These are phyloP conservation scores for Ceryle rudis DNA, from an alignment of 2,797 vertebrate species.

Conservation along the genomic window DNA sequence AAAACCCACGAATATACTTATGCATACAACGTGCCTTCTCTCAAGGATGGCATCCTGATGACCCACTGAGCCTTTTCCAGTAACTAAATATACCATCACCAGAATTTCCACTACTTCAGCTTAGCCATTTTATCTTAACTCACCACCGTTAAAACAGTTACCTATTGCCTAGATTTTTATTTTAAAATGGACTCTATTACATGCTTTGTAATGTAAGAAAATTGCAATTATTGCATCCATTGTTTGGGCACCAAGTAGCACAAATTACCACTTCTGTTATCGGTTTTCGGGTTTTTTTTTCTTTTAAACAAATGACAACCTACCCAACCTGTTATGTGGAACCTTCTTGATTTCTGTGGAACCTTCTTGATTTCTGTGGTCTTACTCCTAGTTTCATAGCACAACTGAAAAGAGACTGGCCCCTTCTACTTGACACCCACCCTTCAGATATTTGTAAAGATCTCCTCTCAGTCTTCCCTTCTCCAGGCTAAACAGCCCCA, in stretches of 20 bases:
- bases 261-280: neutral
- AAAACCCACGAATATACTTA: fast-evolving
- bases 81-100: neutral
- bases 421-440: too few relatives aligned
- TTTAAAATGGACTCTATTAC: neutral
- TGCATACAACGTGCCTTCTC: neutral
- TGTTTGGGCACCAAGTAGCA: neutral
- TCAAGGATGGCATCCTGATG: neutral
- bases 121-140: neutral
- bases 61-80: neutral
- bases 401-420: too few relatives aligned
- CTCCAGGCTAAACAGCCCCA: too few relatives aligned
- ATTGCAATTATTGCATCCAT: too few relatives aligned
- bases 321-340: neutral
- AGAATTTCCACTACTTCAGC: neutral
- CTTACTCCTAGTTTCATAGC: neutral
- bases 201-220: neutral
- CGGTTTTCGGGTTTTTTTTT: too few relatives aligned
- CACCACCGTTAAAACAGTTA: neutral
- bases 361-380: neutral
- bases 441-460: too few relatives aligned
- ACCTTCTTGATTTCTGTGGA: neutral
- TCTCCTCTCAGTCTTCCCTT: too few relatives aligned
- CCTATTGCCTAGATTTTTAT: neutral
- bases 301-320: neutral